Percentiles rank a stretch among this genome's conserved stretches.
phyloP scores from a whole-genome alignment of 2,113 vertebrate species.

The Spilogale gracilis region DNA sequence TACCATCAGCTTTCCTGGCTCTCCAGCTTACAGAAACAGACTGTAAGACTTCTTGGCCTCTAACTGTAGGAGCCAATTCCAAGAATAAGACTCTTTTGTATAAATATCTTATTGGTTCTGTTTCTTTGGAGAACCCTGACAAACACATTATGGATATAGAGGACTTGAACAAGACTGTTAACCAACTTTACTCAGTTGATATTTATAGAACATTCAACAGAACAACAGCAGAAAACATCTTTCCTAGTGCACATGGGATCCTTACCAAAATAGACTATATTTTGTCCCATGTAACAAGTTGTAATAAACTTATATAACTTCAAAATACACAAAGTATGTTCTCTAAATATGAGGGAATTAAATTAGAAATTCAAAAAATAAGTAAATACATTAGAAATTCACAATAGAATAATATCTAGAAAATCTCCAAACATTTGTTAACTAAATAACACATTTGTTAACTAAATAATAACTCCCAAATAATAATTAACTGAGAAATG shows the following conservation, averaged over 20 bases:
- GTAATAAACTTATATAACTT: background rate
- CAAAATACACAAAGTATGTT: background rate
- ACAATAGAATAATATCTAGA: background rate
- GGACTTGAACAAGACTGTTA: background rate
- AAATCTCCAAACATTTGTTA: slow-evolving; percentile 11
- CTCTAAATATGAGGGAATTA: background rate
- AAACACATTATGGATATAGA: background rate
- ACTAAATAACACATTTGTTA: background rate
- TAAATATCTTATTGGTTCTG: background rate
- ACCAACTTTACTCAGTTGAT: background rate
- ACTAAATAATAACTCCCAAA: background rate
- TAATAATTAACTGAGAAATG: background rate
- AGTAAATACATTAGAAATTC: background rate
- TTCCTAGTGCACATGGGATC: background rate
- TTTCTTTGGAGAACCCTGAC: background rate
- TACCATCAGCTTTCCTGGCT: background rate
- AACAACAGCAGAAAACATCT: background rate
- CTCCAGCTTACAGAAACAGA: background rate
- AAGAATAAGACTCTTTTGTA: background rate
- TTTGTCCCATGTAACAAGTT: background rate
- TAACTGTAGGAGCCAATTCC: background rate
- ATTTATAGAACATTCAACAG: background rate
- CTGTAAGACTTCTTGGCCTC: background rate
- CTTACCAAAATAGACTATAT: background rate
- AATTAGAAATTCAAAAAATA: background rate